These are phyloP conservation scores for Cylloceria caligata DNA, from an alignment of 2,888 invertebrate genomes.

Conservation along the genomic window DNA sequence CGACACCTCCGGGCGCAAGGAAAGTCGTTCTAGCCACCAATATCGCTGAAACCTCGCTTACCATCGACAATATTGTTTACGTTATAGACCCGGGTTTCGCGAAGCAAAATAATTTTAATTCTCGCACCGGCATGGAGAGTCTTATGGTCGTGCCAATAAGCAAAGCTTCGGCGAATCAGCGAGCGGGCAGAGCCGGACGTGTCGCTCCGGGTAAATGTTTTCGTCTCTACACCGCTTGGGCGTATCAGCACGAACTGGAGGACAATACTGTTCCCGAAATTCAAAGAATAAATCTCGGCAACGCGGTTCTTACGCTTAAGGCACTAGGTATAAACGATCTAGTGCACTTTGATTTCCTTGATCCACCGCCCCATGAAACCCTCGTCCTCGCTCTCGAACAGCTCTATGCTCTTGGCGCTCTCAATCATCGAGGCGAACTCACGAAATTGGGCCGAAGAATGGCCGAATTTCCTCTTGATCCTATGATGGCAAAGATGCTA, in stretches of 20 bases:
- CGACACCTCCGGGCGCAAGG: constrained; percentile 97
- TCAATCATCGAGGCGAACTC: constrained; percentile 98
- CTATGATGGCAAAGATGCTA: constrained; percentile 99
- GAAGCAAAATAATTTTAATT: constrained; percentile 99
- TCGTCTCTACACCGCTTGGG: constrained; percentile 98
- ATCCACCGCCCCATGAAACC: constrained; percentile 98
- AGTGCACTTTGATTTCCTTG: constrained; percentile 98
- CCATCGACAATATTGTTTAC: constrained; percentile 99
- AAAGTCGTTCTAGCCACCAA: constrained; percentile 99
- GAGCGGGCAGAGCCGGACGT: constrained; percentile 96
- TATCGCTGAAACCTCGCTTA: constrained; percentile 99
- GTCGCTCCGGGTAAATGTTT: constrained; percentile 99
- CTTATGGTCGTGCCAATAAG: constrained; percentile 99
- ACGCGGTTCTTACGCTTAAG: constrained; percentile 98
- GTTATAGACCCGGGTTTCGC: constrained; percentile 99
- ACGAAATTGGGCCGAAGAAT: constrained; percentile 98
- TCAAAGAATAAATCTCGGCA: constrained; percentile 97
- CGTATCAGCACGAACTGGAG: constrained; percentile 98
- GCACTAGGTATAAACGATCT: constrained; percentile 99
- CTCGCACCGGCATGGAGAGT: constrained; percentile 99
- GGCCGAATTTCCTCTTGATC: constrained; percentile 99
- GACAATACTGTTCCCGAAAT: constrained; percentile 99
- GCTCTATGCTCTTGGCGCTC: constrained; percentile 97
- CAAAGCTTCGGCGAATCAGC: constrained; percentile 98
- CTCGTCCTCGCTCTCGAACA: constrained; percentile 97